phyloP scores from a whole-genome alignment of 2,797 vertebrate species.

The Myotis myotis region DNA sequence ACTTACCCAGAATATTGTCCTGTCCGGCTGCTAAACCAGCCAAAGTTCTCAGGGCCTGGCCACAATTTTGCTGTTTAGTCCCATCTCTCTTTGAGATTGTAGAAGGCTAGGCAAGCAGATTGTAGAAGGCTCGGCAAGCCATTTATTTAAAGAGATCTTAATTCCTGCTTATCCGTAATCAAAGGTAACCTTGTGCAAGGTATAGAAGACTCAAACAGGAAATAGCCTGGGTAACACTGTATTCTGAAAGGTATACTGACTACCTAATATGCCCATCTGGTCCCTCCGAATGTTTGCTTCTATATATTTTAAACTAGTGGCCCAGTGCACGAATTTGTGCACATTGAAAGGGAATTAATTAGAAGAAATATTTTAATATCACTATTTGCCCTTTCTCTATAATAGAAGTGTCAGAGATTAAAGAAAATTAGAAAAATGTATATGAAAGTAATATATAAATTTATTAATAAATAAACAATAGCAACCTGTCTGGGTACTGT shows the following conservation, averaged over 20 bases:
- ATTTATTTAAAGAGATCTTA: neutral
- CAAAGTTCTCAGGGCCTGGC: neutral
- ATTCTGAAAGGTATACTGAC: neutral
- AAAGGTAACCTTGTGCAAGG: neutral
- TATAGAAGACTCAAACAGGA: neutral
- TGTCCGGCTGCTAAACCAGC: neutral
- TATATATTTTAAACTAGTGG: neutral
- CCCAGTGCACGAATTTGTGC: too few relatives aligned
- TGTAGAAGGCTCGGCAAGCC: neutral
- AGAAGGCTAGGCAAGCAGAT: neutral
- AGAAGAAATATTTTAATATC: too few relatives aligned
- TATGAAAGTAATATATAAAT: too few relatives aligned
- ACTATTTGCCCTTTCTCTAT: too few relatives aligned
- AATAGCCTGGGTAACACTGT: neutral
- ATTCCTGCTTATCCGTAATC: neutral
- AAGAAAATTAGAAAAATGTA: too few relatives aligned
- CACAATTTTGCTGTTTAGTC: neutral
- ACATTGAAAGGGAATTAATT: too few relatives aligned
- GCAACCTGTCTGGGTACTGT: too few relatives aligned
- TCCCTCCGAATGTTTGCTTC: neutral
- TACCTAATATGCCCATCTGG: neutral
- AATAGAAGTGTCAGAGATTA: too few relatives aligned
- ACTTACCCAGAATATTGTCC: neutral
- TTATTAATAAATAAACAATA: too few relatives aligned
- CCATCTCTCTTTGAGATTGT: neutral